These are phyloP conservation scores for Euleptes europaea DNA, from an alignment of 2,113 vertebrate genomes.

Conservation along the genomic window DNA sequence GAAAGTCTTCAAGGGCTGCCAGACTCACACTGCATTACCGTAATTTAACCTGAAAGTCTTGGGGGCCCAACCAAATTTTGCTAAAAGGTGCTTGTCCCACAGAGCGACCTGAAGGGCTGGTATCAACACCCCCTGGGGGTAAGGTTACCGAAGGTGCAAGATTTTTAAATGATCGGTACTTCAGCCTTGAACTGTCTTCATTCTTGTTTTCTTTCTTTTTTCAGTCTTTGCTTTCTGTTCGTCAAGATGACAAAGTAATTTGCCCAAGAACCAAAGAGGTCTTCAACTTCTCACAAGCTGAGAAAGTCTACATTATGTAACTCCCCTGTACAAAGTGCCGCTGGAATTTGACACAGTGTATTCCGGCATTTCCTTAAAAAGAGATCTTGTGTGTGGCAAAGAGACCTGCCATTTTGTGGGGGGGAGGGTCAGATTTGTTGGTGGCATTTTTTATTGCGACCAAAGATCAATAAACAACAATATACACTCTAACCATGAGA, in stretches of 20 bases:
- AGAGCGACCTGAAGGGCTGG: too few relatives aligned
- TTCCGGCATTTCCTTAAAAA: slow-evolving; percentile 59
- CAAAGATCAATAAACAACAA: slow-evolving; percentile 80
- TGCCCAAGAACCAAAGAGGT: slow-evolving; percentile 99
- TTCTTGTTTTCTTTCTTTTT: slow-evolving; percentile 38
- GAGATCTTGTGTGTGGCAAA: slow-evolving; percentile 67
- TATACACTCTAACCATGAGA: slow-evolving; percentile 61
- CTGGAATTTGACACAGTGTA: slow-evolving; percentile 61
- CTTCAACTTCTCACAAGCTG: slow-evolving; percentile 99
- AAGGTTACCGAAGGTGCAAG: not conserved
- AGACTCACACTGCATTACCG: too few relatives aligned
- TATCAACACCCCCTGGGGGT: not conserved
- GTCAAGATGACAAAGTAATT: slow-evolving; percentile 97
- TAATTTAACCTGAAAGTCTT: too few relatives aligned
- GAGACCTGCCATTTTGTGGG: slow-evolving; percentile 55
- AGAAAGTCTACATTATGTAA: slow-evolving; percentile 99
- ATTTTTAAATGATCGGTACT: not conserved
- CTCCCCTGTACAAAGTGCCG: slow-evolving; percentile 65
- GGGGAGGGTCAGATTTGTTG: slow-evolving; percentile 60
- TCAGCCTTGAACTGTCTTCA: not conserved
- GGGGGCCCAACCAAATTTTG: too few relatives aligned
- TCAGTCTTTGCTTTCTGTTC: slow-evolving; percentile 97
- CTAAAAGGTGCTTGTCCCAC: too few relatives aligned
- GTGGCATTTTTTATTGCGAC: slow-evolving; percentile 78
- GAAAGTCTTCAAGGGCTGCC: too few relatives aligned